phyloP scores from a whole-genome alignment of 1,140 invertebrate genomes.

The Macrostomum lignano region DNA sequence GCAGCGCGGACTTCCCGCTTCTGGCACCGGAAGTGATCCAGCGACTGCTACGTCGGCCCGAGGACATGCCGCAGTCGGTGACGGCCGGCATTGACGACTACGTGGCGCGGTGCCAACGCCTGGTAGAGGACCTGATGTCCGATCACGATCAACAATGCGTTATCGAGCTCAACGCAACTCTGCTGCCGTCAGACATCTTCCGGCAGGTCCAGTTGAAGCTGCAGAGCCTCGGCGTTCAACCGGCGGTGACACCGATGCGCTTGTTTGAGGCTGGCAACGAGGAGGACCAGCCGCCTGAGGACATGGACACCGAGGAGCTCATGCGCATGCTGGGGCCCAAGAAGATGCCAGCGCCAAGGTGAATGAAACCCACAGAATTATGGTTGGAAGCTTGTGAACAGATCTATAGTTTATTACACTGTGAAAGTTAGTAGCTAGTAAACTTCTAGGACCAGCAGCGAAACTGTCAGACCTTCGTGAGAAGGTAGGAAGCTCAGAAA shows the following conservation, averaged over 20 bases:
- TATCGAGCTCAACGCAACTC: slow-evolving; percentile 19
- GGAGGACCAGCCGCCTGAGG: slow-evolving; percentile 17
- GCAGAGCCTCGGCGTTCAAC: slow-evolving; percentile 17
- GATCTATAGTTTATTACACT: no score
- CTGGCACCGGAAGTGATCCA: neutral
- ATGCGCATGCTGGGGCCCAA: no score
- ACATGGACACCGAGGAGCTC: slow-evolving; percentile 23
- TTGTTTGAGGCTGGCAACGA: slow-evolving; percentile 15
- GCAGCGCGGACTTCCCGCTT: neutral
- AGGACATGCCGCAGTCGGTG: slow-evolving; percentile 16
- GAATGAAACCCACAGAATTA: slow-evolving; percentile 5
- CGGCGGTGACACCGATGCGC: slow-evolving; percentile 17
- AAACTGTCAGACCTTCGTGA: no score
- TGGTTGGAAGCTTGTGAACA: neutral
- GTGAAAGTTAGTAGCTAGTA: no score
- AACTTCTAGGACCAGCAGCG: no score
- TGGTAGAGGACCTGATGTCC: slow-evolving; percentile 22
- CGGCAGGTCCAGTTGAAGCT: slow-evolving; percentile 20
- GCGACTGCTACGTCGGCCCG: slow-evolving; percentile 13
- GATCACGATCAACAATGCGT: slow-evolving; percentile 23
- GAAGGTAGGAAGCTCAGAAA: no score
- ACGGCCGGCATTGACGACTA: slow-evolving; percentile 14
- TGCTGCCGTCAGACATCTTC: no score
- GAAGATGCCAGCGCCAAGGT: slow-evolving; percentile 1
- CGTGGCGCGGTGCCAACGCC: slow-evolving; percentile 2